phyloP scores from a whole-genome alignment of 2,888 invertebrate genomes.

The Napeogenes sylphis region DNA sequence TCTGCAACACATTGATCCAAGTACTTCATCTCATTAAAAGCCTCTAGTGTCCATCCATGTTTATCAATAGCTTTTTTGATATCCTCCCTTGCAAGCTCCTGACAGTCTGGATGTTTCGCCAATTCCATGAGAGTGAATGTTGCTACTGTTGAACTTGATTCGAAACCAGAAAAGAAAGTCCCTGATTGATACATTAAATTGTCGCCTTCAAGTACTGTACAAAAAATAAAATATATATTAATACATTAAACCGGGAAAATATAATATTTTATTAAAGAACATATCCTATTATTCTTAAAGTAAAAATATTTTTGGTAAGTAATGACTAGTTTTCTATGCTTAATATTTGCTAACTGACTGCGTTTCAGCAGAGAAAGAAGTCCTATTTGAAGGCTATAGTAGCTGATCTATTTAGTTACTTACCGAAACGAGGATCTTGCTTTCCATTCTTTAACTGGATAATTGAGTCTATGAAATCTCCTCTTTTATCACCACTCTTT shows the following conservation, averaged over 20 bases:
- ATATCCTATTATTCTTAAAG: no score
- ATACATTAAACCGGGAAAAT: no score
- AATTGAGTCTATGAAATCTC: slow-evolving; percentile 37
- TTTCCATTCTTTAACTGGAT: slow-evolving; percentile 34
- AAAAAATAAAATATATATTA: not conserved
- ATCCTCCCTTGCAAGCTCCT: slow-evolving; percentile 30
- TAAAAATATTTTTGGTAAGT: no score
- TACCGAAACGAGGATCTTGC: slow-evolving; percentile 36
- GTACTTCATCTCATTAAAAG: slow-evolving; percentile 37
- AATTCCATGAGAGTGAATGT: slow-evolving; percentile 38
- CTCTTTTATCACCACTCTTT: slow-evolving; percentile 30
- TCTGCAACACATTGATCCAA: slow-evolving; percentile 37
- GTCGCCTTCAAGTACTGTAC: slow-evolving; percentile 37
- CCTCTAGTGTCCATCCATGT: slow-evolving; percentile 36
- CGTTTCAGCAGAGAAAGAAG: no score
- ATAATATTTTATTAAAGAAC: no score
- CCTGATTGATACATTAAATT: slow-evolving; percentile 37
- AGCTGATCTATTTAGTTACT: slow-evolving; percentile 18
- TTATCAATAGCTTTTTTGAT: slow-evolving; percentile 29
- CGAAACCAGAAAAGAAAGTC: slow-evolving; percentile 39
- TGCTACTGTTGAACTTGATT: slow-evolving; percentile 35
- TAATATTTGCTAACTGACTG: no score
- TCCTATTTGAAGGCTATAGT: no score
- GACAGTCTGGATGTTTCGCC: slow-evolving; percentile 30
- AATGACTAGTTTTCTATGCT: no score